phyloP scores from a whole-genome alignment of 2,113 vertebrate species.

The Indri indri region DNA sequence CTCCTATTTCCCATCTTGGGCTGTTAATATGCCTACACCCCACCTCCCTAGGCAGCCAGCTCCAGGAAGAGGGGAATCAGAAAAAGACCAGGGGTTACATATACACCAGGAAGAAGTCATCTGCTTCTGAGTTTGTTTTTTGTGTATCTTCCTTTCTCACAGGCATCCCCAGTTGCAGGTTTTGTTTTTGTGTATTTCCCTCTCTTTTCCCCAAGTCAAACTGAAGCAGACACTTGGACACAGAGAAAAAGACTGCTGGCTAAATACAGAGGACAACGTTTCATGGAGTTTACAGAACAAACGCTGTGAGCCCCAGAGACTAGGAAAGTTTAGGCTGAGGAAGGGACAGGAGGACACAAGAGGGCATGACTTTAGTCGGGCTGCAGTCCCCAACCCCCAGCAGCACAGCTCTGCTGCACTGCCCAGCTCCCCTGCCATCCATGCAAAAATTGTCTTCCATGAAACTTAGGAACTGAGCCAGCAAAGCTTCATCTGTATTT shows the following conservation, averaged over 20 bases:
- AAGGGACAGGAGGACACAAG: background rate
- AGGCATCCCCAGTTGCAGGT: background rate
- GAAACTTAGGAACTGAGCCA: too few relatives aligned
- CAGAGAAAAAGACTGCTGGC: background rate
- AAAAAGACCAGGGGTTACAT: background rate
- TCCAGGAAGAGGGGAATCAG: background rate
- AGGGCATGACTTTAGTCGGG: background rate
- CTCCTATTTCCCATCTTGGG: background rate
- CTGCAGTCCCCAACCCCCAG: too few relatives aligned
- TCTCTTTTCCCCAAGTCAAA: background rate
- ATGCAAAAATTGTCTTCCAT: too few relatives aligned
- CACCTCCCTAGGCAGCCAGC: rapidly evolving
- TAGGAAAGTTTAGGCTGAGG: background rate
- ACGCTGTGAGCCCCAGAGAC: background rate
- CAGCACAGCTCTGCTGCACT: too few relatives aligned
- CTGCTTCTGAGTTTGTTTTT: background rate
- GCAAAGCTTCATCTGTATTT: too few relatives aligned
- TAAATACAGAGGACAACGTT: background rate
- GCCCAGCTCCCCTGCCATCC: too few relatives aligned
- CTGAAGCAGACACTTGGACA: rapidly evolving
- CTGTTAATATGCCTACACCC: background rate
- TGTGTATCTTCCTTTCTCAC: background rate
- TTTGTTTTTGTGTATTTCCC: background rate
- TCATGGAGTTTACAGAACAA: background rate
- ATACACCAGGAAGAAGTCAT: background rate